phyloP scores from a whole-genome alignment of 92 coral and sea anemone genomes.

The Epizoanthus fatuus region DNA sequence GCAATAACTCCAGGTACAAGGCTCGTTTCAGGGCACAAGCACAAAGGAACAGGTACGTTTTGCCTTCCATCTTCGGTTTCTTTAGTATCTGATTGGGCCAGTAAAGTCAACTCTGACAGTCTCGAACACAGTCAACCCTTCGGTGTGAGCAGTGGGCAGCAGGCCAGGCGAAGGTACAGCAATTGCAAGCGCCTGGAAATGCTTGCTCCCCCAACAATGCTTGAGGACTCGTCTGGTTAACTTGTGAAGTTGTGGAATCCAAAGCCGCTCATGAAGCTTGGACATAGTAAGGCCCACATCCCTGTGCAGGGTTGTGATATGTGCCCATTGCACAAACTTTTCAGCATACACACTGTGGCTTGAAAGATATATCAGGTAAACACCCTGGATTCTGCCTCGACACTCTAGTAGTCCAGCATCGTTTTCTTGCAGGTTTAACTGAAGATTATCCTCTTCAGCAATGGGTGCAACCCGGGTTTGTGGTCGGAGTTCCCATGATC shows the following conservation, averaged over 20 bases:
- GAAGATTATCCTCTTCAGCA: neutral
- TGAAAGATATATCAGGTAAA: too few species aligned
- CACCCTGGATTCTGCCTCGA: neutral
- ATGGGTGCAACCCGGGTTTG: neutral
- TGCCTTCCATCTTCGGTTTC: neutral
- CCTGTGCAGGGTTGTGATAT: neutral
- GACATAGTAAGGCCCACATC: too few species aligned
- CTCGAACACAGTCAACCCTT: neutral
- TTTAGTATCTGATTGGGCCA: neutral
- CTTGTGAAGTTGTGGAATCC: neutral
- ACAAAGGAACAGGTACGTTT: neutral
- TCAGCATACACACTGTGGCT: neutral
- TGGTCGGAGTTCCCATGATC: neutral
- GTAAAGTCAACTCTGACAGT: neutral
- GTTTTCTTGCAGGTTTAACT: conserved; percentile 3
- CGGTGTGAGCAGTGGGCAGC: neutral
- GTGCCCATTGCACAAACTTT: neutral
- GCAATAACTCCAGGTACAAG: neutral
- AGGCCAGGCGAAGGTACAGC: neutral
- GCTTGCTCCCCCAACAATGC: neutral
- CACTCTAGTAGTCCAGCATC: neutral
- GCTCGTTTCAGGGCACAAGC: conserved; percentile 1
- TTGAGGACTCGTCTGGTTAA: neutral
- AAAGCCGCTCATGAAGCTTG: neutral
- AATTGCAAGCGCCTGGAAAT: neutral